phyloP scores from a whole-genome alignment of 2,113 vertebrate species.

The Phasianus colchicus region DNA sequence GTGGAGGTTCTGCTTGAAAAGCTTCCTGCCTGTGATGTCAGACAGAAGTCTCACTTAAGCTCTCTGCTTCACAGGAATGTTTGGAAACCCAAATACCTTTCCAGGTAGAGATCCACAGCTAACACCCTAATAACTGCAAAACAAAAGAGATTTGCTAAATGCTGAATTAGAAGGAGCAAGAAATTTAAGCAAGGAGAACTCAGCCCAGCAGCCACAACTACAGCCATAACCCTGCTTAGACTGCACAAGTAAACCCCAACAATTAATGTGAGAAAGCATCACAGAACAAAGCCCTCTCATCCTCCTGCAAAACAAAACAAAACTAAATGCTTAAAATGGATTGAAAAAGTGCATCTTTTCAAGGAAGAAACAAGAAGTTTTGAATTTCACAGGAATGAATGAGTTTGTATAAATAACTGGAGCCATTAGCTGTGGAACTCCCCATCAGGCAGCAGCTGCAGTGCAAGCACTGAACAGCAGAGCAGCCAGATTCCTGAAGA shows the following conservation, averaged over 20 bases:
- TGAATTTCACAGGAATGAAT: background rate
- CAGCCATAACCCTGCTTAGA: background rate
- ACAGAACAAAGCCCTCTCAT: background rate
- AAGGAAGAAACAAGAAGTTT: background rate
- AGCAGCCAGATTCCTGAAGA: constrained; percentile 43
- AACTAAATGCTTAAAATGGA: background rate
- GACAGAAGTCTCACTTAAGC: constrained; percentile 23
- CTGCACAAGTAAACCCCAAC: background rate
- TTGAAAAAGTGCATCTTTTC: background rate
- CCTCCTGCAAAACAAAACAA: background rate
- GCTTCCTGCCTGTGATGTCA: constrained; percentile 36
- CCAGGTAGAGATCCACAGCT: background rate
- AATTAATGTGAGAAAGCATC: background rate
- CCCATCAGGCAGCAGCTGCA: background rate
- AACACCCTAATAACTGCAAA: background rate
- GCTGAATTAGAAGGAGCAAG: background rate
- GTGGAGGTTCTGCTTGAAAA: constrained; percentile 28
- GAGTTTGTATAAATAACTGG: background rate
- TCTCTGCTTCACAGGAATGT: background rate
- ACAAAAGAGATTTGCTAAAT: background rate
- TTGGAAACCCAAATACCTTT: background rate
- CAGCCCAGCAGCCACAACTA: background rate
- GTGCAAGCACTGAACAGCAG: background rate
- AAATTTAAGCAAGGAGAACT: background rate
- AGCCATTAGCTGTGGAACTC: background rate